Evolutionary conservation across 1,140 invertebrate genomes (phyloP), one percentile per base, ranked within the genome.

Genomic region (Diorhabda carinulata): DNA sequence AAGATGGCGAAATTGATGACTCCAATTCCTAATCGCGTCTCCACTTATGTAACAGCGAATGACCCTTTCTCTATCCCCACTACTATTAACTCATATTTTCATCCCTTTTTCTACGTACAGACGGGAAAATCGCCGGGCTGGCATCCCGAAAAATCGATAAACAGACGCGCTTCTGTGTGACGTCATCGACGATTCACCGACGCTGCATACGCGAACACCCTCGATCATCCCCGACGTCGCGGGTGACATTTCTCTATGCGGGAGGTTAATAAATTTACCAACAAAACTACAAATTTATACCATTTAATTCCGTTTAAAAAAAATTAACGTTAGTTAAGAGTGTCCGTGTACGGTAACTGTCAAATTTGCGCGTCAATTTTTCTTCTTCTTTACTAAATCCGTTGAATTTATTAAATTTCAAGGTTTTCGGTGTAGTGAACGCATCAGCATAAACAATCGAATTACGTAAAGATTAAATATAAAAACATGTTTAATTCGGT

Each of bases 161-260:
- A 74, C 72, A 73, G 77, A 78, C 79, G 79, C 78, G 47, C 47
- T 52, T 52, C 78, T 74, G 67, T 25, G 25, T 81, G 77, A 81
- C 79, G 79, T 80, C 78, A 79, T 75, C 75, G 70, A 70, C 71
- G 75, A 72, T 65, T 67, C 71, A 67, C 58, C 72, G 77, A 73
- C 76, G 73, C 77, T 73, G 73, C 76, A 72, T 69, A 71, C 61
- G 67, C 78, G 78, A 74, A 74, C 72, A 64, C 66, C 66, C 65
- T 69, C 78, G 79, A 79, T 67, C 70, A 57, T 61, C 42, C 41
- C 70, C 79, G 79, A 81, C 69, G 60, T 71, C 73, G 77, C 79
- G 80, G 78, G 78, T 80, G 79, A 80, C 79, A 74, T 79, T 77
- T 79, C 74, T 79, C 75, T 74, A 78, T 76, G 72, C 71, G 71